These are phyloP conservation scores for Echiichthys vipera DNA, from an alignment of 2,797 vertebrate species.

Conservation along the genomic window DNA sequence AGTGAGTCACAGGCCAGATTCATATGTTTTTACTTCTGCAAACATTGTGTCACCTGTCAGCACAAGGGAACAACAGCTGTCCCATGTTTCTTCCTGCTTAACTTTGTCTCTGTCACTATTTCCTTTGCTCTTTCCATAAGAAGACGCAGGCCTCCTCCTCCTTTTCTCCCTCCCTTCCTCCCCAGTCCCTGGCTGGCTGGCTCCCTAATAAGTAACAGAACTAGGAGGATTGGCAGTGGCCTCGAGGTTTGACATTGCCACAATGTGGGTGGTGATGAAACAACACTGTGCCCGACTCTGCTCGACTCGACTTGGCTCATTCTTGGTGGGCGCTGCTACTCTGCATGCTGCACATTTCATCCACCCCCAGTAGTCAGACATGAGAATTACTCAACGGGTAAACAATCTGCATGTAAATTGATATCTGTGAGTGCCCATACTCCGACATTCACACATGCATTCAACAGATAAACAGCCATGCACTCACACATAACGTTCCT, in stretches of 20 bases:
- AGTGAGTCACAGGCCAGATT: constrained; percentile 65
- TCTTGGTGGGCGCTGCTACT: constrained; percentile 72
- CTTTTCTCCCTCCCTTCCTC: constrained; percentile 5
- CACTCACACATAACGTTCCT: background rate
- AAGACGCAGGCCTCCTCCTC: constrained; percentile 31
- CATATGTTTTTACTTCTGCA: constrained; percentile 54
- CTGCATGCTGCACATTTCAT: constrained; percentile 74
- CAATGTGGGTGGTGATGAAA: constrained; percentile 84
- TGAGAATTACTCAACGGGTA: constrained; percentile 70
- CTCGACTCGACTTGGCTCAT: constrained; percentile 72
- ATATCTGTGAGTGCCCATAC: constrained; percentile 58
- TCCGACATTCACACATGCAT: constrained; percentile 32
- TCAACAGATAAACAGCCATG: constrained; percentile 48
- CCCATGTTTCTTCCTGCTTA: constrained; percentile 36
- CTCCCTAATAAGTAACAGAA: constrained; percentile 78
- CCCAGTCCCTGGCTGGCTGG: constrained; percentile 65
- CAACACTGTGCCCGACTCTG: constrained; percentile 72
- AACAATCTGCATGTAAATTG: constrained; percentile 75
- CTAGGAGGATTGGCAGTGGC: constrained; percentile 76
- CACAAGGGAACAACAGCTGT: constrained; percentile 65
- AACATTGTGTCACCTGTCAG: constrained; percentile 71
- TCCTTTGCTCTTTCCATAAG: constrained; percentile 53
- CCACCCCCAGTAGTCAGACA: constrained; percentile 73
- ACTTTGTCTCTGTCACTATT: constrained; percentile 45
- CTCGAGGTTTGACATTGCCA: constrained; percentile 80